phyloP scores from a whole-genome alignment of 2,113 vertebrate genomes.

The Petaurus breviceps region DNA sequence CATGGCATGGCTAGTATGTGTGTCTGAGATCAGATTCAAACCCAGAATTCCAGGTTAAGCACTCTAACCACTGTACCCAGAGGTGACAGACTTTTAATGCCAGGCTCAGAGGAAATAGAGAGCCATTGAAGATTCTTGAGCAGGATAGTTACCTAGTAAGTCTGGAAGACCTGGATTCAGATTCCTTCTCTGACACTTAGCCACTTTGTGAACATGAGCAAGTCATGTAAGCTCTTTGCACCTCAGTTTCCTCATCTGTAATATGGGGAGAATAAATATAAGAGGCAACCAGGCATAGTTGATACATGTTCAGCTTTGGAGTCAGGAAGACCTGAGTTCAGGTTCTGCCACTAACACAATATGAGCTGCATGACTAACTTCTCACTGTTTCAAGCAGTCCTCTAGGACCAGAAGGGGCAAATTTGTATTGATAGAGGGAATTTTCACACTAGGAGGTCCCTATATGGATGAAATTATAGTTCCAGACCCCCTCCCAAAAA shows the following conservation, averaged over 20 bases:
- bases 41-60: background rate
- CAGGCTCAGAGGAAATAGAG: too few species aligned
- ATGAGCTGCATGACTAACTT: background rate
- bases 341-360: background rate
- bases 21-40: background rate
- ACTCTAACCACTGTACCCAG: background rate
- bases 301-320: background rate
- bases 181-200: background rate
- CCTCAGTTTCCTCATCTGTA: background rate
- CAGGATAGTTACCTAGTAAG: too few species aligned
- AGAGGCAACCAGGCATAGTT: background rate
- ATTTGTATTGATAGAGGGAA: background rate
- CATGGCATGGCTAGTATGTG: background rate
- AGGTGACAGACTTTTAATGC: too few species aligned
- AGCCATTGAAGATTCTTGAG: too few species aligned
- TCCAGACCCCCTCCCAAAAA: background rate
- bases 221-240: background rate
- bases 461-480: background rate
- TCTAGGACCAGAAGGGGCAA: background rate
- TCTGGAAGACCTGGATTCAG: background rate
- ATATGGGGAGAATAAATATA: background rate
- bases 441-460: background rate
- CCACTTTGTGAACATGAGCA: background rate
- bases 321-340: background rate
- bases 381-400: background rate